Evolutionary conservation across 2,888 invertebrate genomes (phyloP).

Genomic region (Thera britannica): DNA sequence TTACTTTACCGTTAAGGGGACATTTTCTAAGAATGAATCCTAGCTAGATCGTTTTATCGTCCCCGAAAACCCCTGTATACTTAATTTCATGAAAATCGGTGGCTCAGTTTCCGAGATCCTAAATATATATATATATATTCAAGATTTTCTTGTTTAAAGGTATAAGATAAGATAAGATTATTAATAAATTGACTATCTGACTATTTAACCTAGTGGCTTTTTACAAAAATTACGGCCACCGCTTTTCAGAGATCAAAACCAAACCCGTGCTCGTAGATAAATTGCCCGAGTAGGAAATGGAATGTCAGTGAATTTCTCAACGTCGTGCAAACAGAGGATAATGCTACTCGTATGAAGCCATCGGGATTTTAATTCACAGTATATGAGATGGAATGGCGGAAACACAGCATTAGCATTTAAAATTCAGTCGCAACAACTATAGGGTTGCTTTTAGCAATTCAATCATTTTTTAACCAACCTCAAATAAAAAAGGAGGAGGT

Average conservation of each 20-base stretch:
- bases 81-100: too few relatives aligned
- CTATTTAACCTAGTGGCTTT: too few relatives aligned
- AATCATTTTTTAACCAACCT: not conserved
- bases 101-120: too few relatives aligned
- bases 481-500: too few relatives aligned
- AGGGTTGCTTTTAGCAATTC: slow-evolving; percentile 1
- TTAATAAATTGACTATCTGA: too few relatives aligned
- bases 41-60: too few relatives aligned
- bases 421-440: slow-evolving; percentile 1
- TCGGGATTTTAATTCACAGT: slow-evolving; percentile 55
- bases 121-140: too few relatives aligned
- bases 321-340: slow-evolving; percentile 47
- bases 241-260: slow-evolving; percentile 3
- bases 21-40: too few relatives aligned
- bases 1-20: too few relatives aligned
- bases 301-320: slow-evolving; percentile 44
- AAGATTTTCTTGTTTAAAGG: too few relatives aligned
- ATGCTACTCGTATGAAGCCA: slow-evolving; percentile 52
- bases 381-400: slow-evolving; percentile 53
- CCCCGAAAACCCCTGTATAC: too few relatives aligned
- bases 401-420: slow-evolving; percentile 63
- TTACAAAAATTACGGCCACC: not conserved
- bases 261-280: slow-evolving; percentile 33
- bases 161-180: too few relatives aligned
- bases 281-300: slow-evolving; percentile 44